Evolutionary conservation across 2,113 vertebrate species (phyloP).

Genomic region (Lutjanus erythropterus): DNA sequence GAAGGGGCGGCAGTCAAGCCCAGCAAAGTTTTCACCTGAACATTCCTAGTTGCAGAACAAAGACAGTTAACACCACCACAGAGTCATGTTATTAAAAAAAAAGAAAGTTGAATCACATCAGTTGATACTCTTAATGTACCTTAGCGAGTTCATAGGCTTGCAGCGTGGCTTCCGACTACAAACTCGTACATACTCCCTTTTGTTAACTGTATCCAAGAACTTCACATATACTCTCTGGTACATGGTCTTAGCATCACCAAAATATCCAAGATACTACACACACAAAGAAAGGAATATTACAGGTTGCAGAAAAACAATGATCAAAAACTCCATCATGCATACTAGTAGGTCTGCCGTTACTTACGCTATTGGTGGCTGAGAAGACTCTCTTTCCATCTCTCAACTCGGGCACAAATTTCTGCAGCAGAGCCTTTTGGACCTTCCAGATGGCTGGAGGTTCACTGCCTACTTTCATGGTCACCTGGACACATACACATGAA

Average conservation of each 20-base stretch:
- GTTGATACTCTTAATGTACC: constrained; percentile 80
- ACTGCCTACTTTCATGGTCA: constrained; percentile 90
- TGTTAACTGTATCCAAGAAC: constrained; percentile 97
- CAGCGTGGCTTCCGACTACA: constrained; percentile 95
- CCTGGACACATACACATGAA: constrained; percentile 77
- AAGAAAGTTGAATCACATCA: neutral
- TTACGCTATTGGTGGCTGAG: constrained; percentile 98
- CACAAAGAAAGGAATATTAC: constrained; percentile 24
- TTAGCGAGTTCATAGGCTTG: constrained; percentile 92
- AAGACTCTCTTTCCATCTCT: constrained; percentile 95
- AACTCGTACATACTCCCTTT: constrained; percentile 97
- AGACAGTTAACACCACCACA: constrained; percentile 3
- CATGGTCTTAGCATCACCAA: constrained; percentile 96
- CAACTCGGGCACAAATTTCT: constrained; percentile 98
- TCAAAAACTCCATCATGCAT: neutral
- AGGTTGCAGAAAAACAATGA: neutral
- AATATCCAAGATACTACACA: constrained; percentile 95
- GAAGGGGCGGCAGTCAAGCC: constrained; percentile 74
- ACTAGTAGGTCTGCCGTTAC: constrained; percentile 62
- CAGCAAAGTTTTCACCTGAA: constrained; percentile 83
- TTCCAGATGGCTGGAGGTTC: constrained; percentile 99
- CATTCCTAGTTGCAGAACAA: constrained; percentile 69
- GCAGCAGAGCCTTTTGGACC: constrained; percentile 97
- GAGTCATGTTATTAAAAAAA: neutral
- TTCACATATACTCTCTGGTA: constrained; percentile 98